Base-by-base conservation (phyloP, 2,888 invertebrate species). In the Tenthredo scrophulariae region DNA sequence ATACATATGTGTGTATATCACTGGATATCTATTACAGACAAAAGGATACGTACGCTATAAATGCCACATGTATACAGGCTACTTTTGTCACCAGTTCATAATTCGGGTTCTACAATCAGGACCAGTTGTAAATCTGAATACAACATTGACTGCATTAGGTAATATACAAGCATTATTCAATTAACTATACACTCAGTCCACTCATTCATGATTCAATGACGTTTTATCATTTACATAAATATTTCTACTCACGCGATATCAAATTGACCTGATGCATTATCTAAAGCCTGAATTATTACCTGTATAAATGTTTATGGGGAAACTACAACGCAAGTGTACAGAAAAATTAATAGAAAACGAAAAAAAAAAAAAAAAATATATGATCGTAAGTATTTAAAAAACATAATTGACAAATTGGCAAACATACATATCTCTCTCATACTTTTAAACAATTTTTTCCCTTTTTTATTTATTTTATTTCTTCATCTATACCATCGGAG, bases 211-310 rank as follows among this genome's bases (percentile, higher is more conserved):
- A 54, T 54, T 54, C 54, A 54, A 54, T 54, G 54, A 54, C 18
- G 54, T 54, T n/a, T 54, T n/a, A 54, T 54, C 54, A 54, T 54
- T 54, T 54, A 54, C n/a, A 50, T 50, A 54, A 18, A 54, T 54
- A n/a, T 50, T 54, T 54, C 54, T 46, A 54, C n/a, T 54, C 54
- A 54, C 54, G 54, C 54, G 54, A n/a, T 54, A n/a, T 54, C n/a
- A n/a, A 54, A 54, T 54, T 54, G 54, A n/a, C 6, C 54, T 7
- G n/a, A 54, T 54, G n/a, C n/a, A n/a, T 54, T 54, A 54, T n/a
- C 7, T 7, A n/a, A n/a, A 54, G n/a, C 18, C n/a, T 54, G n/a
- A n/a, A 54, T 54, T 54, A 1, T 50, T 13, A 43, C 43, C 3
- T 50, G 18, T 50, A 50, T 50, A 50, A 50, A 50, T 54, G 10